Evolutionary conservation across 2,888 invertebrate genomes (phyloP).

Genomic region (Drosophila prolongata): DNA sequence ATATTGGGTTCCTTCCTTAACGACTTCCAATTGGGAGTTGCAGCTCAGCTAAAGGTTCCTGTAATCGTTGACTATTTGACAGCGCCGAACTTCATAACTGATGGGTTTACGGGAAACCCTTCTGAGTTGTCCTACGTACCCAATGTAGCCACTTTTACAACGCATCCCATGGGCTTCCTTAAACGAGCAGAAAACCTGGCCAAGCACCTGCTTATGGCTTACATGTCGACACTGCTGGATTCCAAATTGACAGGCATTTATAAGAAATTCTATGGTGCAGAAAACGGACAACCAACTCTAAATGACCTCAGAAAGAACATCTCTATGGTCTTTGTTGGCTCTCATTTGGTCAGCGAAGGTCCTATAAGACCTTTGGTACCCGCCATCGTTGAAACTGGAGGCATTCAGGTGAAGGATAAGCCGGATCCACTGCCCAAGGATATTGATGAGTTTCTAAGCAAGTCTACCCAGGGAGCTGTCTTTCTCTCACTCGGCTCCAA

Average conservation of each 20-base stretch:
- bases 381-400: constrained; percentile 79
- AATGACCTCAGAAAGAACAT: constrained; percentile 73
- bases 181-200: constrained; percentile 62
- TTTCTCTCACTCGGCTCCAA: constrained; percentile 85
- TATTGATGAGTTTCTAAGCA: constrained; percentile 80
- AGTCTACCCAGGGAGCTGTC: constrained; percentile 84
- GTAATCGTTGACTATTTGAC: constrained; percentile 72
- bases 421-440: constrained; percentile 80
- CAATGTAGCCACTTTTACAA: constrained; percentile 30
- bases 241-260: constrained; percentile 46
- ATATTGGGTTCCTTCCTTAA: constrained; percentile 82
- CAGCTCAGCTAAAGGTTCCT: constrained; percentile 77
- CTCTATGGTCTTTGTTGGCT: constrained; percentile 76
- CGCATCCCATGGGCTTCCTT: constrained; percentile 52
- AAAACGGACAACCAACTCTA: constrained; percentile 55
- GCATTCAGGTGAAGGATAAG: constrained; percentile 82
- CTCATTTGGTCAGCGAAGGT: constrained; percentile 78
- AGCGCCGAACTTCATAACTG: constrained; percentile 47
- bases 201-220: constrained; percentile 27
- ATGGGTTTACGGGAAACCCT: constrained; percentile 75
- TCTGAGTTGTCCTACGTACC: constrained; percentile 76
- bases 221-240: constrained; percentile 48
- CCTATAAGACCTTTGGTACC: constrained; percentile 81
- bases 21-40: constrained; percentile 78
- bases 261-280: constrained; percentile 33